Percentiles rank a stretch among this genome's conserved stretches.
These are phyloP conservation scores for Clavelina lepadiformis DNA, from an alignment of 23 tunicate species.

Conservation along the genomic window DNA sequence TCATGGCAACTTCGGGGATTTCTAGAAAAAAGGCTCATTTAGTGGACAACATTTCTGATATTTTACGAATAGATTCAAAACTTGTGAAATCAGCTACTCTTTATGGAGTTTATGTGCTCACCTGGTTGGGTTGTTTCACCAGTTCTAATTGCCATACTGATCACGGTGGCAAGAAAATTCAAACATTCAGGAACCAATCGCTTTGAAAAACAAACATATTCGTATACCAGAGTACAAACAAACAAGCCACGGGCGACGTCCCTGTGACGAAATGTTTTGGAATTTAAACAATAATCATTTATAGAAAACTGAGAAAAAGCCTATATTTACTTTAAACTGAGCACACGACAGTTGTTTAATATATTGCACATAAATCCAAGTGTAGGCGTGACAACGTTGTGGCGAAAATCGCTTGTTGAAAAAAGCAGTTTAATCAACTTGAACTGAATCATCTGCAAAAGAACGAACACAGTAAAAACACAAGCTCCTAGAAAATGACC, in stretches of 20 bases:
- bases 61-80: no score
- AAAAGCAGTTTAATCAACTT: slow-evolving; percentile 69
- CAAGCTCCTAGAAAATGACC: not conserved
- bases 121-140: no score
- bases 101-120: no score
- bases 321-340: slow-evolving; percentile 31
- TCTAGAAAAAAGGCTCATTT: no score
- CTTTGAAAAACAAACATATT: slow-evolving; percentile 68
- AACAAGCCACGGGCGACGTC: slow-evolving; percentile 66
- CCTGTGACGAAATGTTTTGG: slow-evolving; percentile 40
- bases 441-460: slow-evolving; percentile 69
- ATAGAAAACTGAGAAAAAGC: not conserved
- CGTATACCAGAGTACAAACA: slow-evolving; percentile 51
- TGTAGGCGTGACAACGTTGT: slow-evolving; percentile 65
- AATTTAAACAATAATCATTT: not conserved
- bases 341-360: slow-evolving; percentile 26
- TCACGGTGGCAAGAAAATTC: slow-evolving; percentile 42
- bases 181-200: slow-evolving; percentile 75
- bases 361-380: slow-evolving; percentile 64
- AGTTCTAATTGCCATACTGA: slow-evolving; percentile 37
- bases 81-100: no score
- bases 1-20: no score
- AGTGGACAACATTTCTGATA: no score
- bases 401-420: slow-evolving; percentile 80
- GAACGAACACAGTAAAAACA: not conserved